Base-by-base conservation (phyloP, 2,113 vertebrate species). In the Python bivittatus region DNA sequence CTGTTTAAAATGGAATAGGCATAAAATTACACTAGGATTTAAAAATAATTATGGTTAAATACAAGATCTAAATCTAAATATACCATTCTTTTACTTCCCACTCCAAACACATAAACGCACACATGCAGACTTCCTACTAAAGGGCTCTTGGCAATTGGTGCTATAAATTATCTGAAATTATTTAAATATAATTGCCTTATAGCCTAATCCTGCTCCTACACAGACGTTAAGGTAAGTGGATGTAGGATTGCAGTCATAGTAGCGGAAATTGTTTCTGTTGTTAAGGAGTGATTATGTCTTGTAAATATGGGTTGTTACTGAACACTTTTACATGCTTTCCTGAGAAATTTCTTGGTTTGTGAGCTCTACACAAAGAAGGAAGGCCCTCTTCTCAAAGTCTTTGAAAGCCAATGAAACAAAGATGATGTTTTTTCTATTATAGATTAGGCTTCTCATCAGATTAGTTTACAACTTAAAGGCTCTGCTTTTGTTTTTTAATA, bases 1-100 rank as follows among this genome's bases (percentile, higher is more conserved):
- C 94, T 96, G 95, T 57, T 95, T 95, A 95, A 95, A 97, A 95
- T 53, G 94, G 86, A 94, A 95, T 96, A 95, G 95, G 91, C 94
- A 92, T 94, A 94, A 95, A 15, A 97, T 94, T n/a, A 88, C 90
- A 20, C 22, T 56, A 8, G 85, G 3, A 79, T 64, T 95, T 95
- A 92, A 91, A 96, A 95, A 92, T 92, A 64, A 84, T 88, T 88
- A 38, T 23, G 90, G 95, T 97, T 96, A 91, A 94, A 91, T 94
- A 89, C 89, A 91, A 60, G 57, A 94, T 60, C 10, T 79, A 22
- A 42, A 79, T 42, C 72, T 79, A 42, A 17, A 38, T 33, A 42
- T 79, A 42, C 33, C 33, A 79, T 22, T 42, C 17, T 79, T 79
- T 79, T 42, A 79, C 38, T 79, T 79, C 42, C 72, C 33, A 2